Evolutionary conservation across 1,140 invertebrate species (phyloP).

Genomic region (Xylocopa sonorina): DNA sequence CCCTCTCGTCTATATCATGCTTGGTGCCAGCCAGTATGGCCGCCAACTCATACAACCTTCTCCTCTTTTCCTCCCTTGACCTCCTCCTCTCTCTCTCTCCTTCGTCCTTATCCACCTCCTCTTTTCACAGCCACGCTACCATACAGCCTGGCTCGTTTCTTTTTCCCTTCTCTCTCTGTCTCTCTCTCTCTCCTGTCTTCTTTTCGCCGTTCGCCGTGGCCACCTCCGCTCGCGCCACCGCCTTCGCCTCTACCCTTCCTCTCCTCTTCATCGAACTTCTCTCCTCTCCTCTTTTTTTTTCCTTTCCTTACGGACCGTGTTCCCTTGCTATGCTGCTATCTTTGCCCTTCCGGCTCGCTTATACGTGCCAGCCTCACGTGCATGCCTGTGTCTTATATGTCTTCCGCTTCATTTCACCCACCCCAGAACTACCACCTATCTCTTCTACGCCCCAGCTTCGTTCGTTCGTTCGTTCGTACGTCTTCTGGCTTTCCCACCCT

Average conservation of each 20-base stretch:
- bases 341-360: constrained; percentile 67
- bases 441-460: constrained; percentile 12
- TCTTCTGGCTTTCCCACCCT: neutral
- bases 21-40: constrained; percentile 79
- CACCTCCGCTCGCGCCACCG: constrained; percentile 5
- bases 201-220: constrained; percentile 20
- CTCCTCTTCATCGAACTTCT: constrained; percentile 18
- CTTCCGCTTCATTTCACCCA: constrained; percentile 70
- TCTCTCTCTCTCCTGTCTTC: constrained; percentile 15
- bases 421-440: constrained; percentile 55
- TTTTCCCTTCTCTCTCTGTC: constrained; percentile 25
- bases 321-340: constrained; percentile 51
- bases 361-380: constrained; percentile 60
- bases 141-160: constrained; percentile 4
- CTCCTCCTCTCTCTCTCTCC: constrained; percentile 66
- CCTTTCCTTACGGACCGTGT: constrained; percentile 39
- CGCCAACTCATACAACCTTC: constrained; percentile 76
- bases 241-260: constrained; percentile 8
- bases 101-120: constrained; percentile 59
- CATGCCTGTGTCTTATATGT: constrained; percentile 55
- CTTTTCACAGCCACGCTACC: constrained; percentile 18
- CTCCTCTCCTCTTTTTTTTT: constrained; percentile 19
- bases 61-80: constrained; percentile 78
- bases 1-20: constrained; percentile 75
- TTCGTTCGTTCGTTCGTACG: neutral